Evolutionary conservation across 2,888 invertebrate genomes (phyloP).

Genomic region (Drosophila sordidula): DNA sequence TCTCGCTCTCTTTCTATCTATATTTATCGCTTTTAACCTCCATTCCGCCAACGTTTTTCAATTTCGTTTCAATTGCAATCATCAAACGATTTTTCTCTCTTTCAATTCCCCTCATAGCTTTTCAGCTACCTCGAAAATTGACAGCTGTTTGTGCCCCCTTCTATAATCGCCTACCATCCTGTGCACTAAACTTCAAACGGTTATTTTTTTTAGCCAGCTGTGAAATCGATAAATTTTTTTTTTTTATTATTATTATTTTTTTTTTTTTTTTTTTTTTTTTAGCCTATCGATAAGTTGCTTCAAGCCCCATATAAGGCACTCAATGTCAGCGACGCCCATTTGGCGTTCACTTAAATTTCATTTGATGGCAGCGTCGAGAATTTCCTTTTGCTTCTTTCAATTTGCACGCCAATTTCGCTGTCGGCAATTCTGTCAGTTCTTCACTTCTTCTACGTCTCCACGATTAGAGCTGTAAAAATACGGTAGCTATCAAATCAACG

Average conservation of each 20-base stretch:
- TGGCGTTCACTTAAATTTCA: slow-evolving; percentile 54
- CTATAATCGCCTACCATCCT: background rate
- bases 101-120: slow-evolving; percentile 17
- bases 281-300: slow-evolving; percentile 47
- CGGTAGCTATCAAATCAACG: slow-evolving; percentile 64
- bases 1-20: slow-evolving; percentile 1
- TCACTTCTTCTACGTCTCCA: slow-evolving; percentile 24
- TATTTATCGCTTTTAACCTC: slow-evolving; percentile 18
- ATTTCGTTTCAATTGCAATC: slow-evolving; percentile 69
- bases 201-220: slow-evolving; percentile 31
- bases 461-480: slow-evolving; percentile 72
- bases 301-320: slow-evolving; percentile 13
- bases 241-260: background rate
- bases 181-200: slow-evolving; percentile 34
- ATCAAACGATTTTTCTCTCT: slow-evolving; percentile 44
- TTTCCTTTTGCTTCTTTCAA: slow-evolving; percentile 51
- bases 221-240: slow-evolving; percentile 50
- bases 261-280: background rate
- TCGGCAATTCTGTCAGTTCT: slow-evolving; percentile 55
- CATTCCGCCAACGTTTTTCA: slow-evolving; percentile 50
- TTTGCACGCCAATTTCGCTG: slow-evolving; percentile 72
- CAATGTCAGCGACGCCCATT: slow-evolving; percentile 56
- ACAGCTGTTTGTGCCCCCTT: background rate
- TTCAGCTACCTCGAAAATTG: background rate
- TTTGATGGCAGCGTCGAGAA: slow-evolving; percentile 47